Evolutionary conservation across 2,888 invertebrate species (phyloP).

Genomic region (Lithophane ornitopus): DNA sequence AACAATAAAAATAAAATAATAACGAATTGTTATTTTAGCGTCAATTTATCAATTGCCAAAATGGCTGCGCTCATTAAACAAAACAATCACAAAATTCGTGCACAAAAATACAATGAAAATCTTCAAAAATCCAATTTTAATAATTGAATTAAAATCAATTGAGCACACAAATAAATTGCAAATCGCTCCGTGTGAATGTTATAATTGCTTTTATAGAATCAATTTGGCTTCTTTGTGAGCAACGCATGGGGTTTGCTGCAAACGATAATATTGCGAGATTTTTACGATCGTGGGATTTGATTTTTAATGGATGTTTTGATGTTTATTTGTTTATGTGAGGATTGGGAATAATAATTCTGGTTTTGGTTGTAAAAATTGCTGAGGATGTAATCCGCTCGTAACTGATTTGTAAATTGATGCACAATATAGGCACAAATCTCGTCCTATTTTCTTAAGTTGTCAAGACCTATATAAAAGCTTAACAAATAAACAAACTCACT

Average conservation of each 20-base stretch:
- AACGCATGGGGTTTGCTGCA: slow-evolving; percentile 18
- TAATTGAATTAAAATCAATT: slow-evolving; percentile 65
- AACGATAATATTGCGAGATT: slow-evolving; percentile 31
- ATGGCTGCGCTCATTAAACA: slow-evolving; percentile 38
- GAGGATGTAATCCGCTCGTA: not conserved
- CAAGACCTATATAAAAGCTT: too few species aligned
- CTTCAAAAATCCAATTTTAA: slow-evolving; percentile 55
- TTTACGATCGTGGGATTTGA: slow-evolving; percentile 2
- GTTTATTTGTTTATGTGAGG: not conserved
- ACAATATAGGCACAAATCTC: too few species aligned
- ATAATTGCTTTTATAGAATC: slow-evolving; percentile 65
- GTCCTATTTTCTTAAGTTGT: too few species aligned
- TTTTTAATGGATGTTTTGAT: slow-evolving; percentile 16
- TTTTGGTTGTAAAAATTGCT: not conserved
- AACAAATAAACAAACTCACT: too few species aligned
- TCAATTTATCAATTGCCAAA: slow-evolving; percentile 46
- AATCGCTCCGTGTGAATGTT: slow-evolving; percentile 59
- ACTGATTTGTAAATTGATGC: not conserved
- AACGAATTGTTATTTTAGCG: slow-evolving; percentile 33
- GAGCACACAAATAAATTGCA: slow-evolving; percentile 56
- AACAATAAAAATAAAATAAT: slow-evolving; percentile 5
- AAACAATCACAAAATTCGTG: slow-evolving; percentile 36
- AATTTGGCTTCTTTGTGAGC: slow-evolving; percentile 48
- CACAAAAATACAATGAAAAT: slow-evolving; percentile 26
- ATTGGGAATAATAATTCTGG: not conserved